Evolutionary conservation across 2,797 vertebrate genomes (phyloP), one percentile per base, ranked within the genome.

Genomic region (Myiothlypis chrysogaster): DNA sequence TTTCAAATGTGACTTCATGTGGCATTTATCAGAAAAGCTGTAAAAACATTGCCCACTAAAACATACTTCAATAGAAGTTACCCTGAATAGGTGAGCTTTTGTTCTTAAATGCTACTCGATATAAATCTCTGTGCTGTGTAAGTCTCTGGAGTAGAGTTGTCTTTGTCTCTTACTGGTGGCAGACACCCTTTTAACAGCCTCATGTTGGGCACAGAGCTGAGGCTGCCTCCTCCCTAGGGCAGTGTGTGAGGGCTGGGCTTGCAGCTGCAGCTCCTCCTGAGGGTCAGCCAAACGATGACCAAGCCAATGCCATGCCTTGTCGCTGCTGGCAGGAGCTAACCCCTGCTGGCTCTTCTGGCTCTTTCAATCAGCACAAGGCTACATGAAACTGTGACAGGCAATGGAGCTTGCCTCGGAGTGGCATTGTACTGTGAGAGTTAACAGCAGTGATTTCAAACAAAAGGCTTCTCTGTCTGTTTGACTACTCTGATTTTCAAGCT

Each of bases 351-450:
- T 72, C 57, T 43, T 35, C 43, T 19, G 41, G n/a, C 27, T 85
- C 44, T 44, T 60, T 43, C 27, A 77, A 30, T 30, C 71, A 66
- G 35, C 52, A 35, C 14, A 35, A 12, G 24, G 35, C 44, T 79
- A 46, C 37, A 2, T 4, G 20, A 77, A 85, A 73, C 37, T 6
- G 0, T 1, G 0, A 35, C 43, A 57, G 35, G 75, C 1, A 2
- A 21, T 6, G 9, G 2, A 61, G 66, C 21, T 59, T 57, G 24
- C 41, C 64, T 52, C 41, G 27, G 34, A 83, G 52, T 52, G 63
- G 43, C 13, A 49, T 53, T 60, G 64, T 76, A 46, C 55, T 61
- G 41, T 46, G 52, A 53, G 55, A 84, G 41, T 66, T 89, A 82
- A 41, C 30, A 63, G 35, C 63, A 32, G 12, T 13, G 27, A 61